A percentile compares a stretch with the other conserved stretches of the same genome.
Evolutionary conservation across 37 sponge, comb jelly and placozoan genomes (phyloP).

Genomic region (Geodia barretti): DNA sequence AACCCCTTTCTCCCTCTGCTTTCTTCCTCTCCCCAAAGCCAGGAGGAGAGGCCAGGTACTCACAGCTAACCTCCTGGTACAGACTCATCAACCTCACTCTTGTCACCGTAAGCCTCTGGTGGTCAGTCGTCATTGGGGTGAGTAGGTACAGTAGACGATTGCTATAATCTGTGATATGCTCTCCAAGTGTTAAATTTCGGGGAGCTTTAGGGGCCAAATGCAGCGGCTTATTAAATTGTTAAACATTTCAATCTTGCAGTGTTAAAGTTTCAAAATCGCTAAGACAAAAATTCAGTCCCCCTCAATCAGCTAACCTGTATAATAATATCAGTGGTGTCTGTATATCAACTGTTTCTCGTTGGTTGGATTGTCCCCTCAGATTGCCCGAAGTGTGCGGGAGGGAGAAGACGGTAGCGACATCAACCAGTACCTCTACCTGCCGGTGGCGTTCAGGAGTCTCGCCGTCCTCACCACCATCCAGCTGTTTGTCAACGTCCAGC

Average conservation of each 20-base stretch:
- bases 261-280: too few relatives aligned
- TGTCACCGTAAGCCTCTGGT: constrained; percentile 51
- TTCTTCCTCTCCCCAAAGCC: background rate
- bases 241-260: too few relatives aligned
- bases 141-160: too few relatives aligned
- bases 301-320: too few relatives aligned
- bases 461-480: constrained; percentile 40
- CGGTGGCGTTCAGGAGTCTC: constrained; percentile 24
- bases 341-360: too few relatives aligned
- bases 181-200: too few relatives aligned
- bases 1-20: background rate
- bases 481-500: constrained; percentile 24
- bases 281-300: too few relatives aligned
- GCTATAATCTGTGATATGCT: too few relatives aligned
- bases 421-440: background rate
- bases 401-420: background rate
- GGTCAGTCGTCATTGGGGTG: constrained; percentile 66
- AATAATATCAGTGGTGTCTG: too few relatives aligned
- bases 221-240: too few relatives aligned
- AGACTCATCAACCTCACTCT: constrained; percentile 7
- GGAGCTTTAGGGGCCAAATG: too few relatives aligned
- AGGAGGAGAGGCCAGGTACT: background rate
- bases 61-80: background rate
- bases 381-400: background rate
- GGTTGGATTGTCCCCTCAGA: background rate